These are phyloP conservation scores for Dermatemys mawii DNA, from an alignment of 2,113 vertebrate species.

Conservation along the genomic window DNA sequence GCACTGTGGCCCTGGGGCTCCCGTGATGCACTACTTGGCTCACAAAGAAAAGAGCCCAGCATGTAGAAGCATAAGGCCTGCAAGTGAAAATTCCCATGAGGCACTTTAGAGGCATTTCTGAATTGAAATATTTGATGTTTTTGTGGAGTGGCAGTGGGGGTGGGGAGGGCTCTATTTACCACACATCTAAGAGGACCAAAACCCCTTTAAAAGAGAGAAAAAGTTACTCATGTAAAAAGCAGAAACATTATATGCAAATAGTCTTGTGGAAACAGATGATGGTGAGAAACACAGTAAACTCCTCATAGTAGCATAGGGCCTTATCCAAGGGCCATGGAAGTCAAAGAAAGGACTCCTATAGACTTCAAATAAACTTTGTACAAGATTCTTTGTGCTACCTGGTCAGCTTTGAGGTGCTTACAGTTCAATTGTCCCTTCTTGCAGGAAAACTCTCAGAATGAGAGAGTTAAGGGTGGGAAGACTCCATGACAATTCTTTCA, in stretches of 20 bases:
- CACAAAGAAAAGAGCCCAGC: too few species aligned
- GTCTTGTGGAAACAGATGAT: not conserved
- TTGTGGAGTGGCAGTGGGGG: not conserved
- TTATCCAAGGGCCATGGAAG: not conserved
- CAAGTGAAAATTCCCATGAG: too few species aligned
- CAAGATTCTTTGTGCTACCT: not conserved
- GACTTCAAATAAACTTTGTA: not conserved
- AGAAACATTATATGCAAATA: not conserved
- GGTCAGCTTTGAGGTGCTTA: not conserved
- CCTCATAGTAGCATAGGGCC: not conserved
- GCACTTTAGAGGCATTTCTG: not conserved
- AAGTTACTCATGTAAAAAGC: not conserved
- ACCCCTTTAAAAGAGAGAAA: not conserved
- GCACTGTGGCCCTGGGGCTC: not conserved
- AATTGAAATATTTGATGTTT: not conserved
- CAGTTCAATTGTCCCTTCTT: not conserved
- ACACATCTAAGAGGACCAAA: not conserved
- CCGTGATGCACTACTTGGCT: too few species aligned
- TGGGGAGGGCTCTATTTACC: not conserved
- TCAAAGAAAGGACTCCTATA: rapidly evolving
- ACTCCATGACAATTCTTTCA: not conserved
- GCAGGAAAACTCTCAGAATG: not conserved
- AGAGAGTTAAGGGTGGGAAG: too few species aligned
- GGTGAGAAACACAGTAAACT: not conserved
- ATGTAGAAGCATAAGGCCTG: not conserved